Evolutionary conservation across 1,140 invertebrate genomes (phyloP).

Genomic region (Chionoecetes opilio): DNA sequence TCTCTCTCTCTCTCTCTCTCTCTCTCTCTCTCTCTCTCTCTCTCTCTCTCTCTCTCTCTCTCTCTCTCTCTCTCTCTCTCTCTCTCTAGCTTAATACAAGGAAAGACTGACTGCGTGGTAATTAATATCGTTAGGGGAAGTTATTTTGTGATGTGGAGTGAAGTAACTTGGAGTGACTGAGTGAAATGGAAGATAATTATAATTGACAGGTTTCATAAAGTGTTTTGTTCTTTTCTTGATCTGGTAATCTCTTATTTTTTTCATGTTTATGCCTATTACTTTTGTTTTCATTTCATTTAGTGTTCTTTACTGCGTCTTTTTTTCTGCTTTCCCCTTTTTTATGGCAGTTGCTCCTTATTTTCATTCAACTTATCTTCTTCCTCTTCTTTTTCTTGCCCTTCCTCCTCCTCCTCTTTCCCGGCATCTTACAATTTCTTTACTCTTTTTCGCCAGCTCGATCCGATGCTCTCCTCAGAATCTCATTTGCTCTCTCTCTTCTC

Average conservation of each 20-base stretch:
- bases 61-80: neutral
- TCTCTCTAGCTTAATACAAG: neutral
- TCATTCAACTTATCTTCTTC: too few species aligned
- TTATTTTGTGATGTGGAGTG: neutral
- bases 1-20: neutral
- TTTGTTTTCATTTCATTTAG: too few species aligned
- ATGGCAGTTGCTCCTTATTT: too few species aligned
- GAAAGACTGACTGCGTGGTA: too few species aligned
- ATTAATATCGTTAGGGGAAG: too few species aligned
- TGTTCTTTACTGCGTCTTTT: too few species aligned
- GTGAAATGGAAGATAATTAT: neutral
- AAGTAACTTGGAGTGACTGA: neutral
- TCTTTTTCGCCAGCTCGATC: neutral
- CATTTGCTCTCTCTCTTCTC: neutral
- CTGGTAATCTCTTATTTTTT: too few species aligned
- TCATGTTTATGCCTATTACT: too few species aligned
- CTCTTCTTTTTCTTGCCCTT: too few species aligned
- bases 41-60: neutral
- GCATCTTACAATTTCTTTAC: too few species aligned
- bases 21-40: neutral
- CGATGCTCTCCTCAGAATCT: neutral
- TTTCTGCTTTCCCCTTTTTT: too few species aligned
- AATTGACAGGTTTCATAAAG: neutral
- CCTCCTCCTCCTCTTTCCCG: neutral
- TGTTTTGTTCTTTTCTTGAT: too few species aligned